Evolutionary conservation across 2,113 vertebrate species (phyloP).

Genomic region (Saccopteryx leptura): DNA sequence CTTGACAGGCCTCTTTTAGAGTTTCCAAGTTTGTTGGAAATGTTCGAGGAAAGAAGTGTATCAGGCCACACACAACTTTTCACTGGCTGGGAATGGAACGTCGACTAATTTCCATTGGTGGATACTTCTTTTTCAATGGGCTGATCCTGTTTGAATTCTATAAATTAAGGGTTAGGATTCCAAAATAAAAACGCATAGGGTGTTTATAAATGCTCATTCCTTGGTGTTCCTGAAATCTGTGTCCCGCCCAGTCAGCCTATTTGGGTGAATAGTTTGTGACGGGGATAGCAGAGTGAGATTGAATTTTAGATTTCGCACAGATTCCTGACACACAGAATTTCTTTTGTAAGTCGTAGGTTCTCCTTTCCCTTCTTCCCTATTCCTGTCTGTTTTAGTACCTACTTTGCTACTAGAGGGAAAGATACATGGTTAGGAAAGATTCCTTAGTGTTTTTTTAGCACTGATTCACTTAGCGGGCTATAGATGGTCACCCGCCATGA

Average conservation of each 20-base stretch:
- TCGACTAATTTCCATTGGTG: constrained; percentile 34
- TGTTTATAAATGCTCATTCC: constrained; percentile 76
- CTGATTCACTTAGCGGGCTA: not conserved
- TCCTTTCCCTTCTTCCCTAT: constrained; percentile 27
- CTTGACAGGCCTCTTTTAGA: not conserved
- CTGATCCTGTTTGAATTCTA: not conserved
- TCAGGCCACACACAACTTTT: constrained; percentile 40
- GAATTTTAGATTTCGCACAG: constrained; percentile 75
- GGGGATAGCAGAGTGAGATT: constrained; percentile 71
- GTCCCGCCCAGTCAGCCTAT: constrained; percentile 75
- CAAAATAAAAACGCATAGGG: constrained; percentile 76
- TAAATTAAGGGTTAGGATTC: constrained; percentile 68
- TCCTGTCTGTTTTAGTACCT: constrained; percentile 21
- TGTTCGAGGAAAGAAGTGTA: constrained; percentile 53
- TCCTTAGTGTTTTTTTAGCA: constrained; percentile 6
- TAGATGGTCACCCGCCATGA: not conserved
- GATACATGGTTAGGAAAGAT: constrained; percentile 43
- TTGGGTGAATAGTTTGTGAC: constrained; percentile 79
- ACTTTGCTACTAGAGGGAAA: constrained; percentile 51
- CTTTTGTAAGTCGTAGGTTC: constrained; percentile 74
- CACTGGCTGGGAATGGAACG: constrained; percentile 18
- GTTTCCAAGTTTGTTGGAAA: constrained; percentile 21
- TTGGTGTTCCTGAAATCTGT: constrained; percentile 72
- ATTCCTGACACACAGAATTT: constrained; percentile 31
- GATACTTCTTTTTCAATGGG: constrained; percentile 56